Base-by-base conservation (phyloP, 2,888 invertebrate genomes). In the Spodoptera littoralis region DNA sequence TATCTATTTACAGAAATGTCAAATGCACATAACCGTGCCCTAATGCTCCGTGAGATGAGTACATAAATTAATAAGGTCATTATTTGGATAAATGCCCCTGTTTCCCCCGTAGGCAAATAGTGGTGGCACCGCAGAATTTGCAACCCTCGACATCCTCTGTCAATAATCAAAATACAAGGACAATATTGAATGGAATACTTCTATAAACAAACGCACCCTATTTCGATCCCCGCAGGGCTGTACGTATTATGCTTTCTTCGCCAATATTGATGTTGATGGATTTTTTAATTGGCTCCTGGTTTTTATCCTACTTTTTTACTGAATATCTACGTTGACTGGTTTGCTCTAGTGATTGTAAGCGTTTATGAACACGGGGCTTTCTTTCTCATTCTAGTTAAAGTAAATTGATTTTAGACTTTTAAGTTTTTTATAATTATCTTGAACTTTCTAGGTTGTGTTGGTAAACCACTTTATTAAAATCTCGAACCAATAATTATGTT, bases 81-180 rank as follows among this genome's bases (percentile, higher is more conserved):
- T 53, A 60, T 46, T 60, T 52, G 30, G 36, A 2, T 36, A 59
- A 49, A 60, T 50, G 12, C 49, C 43, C 11, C 22, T 18, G n/a
- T 53, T 0, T 27, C 24, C 56, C 81, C 78, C 73, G 65, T 67
- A 77, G 77, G 65, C 74, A 76, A 79, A 77, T 68, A 65, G 36
- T 24, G 75, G 76, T 71, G 64, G 70, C 62, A 73, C 72, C 73
- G 78, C 73, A 46, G 81, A 66, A 77, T 24, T 27, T 12, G 36
- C 27, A 13, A 46, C 75, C 83, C 81, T 76, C 83, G 87, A 88
- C 87, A 87, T 87, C 85, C 81, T 83, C 78, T 83, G 85, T 85
- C 86, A 88, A 89, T 86, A 88, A 84, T 36, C 36, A 36, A 36
- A 36, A 36, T 36, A 36, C 36, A 36, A 36, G 36, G 36, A 36